Percentiles rank a stretch among this genome's conserved stretches.
phyloP scores from a whole-genome alignment of 2,888 invertebrate species.

The Conistra vaccinii region DNA sequence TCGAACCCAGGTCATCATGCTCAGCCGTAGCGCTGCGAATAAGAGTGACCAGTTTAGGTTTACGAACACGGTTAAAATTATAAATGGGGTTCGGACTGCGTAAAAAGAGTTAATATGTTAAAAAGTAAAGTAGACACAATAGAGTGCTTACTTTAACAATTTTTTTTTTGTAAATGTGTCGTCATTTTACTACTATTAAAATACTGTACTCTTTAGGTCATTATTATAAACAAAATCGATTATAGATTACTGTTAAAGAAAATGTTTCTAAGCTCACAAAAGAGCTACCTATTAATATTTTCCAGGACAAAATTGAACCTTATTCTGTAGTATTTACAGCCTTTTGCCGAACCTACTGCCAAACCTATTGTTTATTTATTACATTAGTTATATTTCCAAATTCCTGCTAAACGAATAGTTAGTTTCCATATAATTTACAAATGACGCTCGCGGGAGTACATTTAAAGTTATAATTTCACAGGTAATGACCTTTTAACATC shows the following conservation, averaged over 20 bases:
- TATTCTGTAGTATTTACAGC: neutral
- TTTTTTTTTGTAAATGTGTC: no score
- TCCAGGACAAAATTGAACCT: neutral
- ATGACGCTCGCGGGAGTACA: constrained; percentile 64
- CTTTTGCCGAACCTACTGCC: neutral
- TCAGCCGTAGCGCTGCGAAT: neutral
- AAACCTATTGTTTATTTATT: no score
- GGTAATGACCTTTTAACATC: constrained; percentile 70
- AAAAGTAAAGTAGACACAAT: no score
- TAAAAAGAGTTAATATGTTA: neutral
- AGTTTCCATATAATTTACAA: constrained; percentile 56
- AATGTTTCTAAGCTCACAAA: no score
- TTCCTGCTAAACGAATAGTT: constrained; percentile 25
- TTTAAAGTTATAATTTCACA: constrained; percentile 65
- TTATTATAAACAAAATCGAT: no score
- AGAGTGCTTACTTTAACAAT: no score
- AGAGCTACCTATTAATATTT: no score
- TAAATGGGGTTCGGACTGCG: no score
- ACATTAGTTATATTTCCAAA: neutral
- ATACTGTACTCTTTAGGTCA: no score
- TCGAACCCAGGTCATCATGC: neutral
- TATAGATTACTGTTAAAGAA: no score
- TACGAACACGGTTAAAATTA: neutral
- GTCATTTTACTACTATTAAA: neutral
- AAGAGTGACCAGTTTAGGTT: no score